Conservation (phyloP, 2,113 vertebrate genomes). For the Cryptomyrus ogoouensis region DNA sequence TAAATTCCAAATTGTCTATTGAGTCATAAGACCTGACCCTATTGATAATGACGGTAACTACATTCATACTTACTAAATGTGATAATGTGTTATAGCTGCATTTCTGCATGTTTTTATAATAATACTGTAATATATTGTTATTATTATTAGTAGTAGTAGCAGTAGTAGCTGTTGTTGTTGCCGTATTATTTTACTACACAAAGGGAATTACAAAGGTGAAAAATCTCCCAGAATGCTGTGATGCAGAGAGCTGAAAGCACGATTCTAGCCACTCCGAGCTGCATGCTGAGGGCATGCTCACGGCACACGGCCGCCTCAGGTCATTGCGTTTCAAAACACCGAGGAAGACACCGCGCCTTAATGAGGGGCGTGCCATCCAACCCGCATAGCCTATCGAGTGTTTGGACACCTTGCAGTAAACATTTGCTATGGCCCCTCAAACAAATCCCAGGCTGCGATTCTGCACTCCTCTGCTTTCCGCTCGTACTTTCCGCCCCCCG, state of each 20-base stretch:
- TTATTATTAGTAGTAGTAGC: neutral
- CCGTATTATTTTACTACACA: neutral
- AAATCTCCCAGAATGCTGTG: neutral
- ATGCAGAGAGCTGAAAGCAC: neutral
- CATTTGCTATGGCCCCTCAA: neutral
- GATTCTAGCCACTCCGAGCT: neutral
- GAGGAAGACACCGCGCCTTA: neutral
- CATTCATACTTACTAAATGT: neutral
- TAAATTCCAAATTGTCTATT: conserved; percentile 29
- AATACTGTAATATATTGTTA: neutral
- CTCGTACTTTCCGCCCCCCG: conserved; percentile 35
- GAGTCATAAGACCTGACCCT: neutral
- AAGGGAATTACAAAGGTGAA: neutral
- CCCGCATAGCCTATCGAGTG: neutral
- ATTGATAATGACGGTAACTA: neutral
- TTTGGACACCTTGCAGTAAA: neutral
- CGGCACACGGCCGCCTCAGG: neutral
- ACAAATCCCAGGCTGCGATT: neutral
- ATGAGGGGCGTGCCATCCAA: neutral
- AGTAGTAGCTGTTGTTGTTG: neutral
- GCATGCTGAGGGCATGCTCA: neutral
- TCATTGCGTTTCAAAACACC: neutral
- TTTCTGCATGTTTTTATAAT: neutral
- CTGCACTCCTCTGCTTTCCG: conserved; percentile 14
- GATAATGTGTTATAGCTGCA: neutral